Evolutionary conservation across 2,113 vertebrate genomes (phyloP), one percentile per base, ranked within the genome.

Genomic region (Mohoua ochrocephala): DNA sequence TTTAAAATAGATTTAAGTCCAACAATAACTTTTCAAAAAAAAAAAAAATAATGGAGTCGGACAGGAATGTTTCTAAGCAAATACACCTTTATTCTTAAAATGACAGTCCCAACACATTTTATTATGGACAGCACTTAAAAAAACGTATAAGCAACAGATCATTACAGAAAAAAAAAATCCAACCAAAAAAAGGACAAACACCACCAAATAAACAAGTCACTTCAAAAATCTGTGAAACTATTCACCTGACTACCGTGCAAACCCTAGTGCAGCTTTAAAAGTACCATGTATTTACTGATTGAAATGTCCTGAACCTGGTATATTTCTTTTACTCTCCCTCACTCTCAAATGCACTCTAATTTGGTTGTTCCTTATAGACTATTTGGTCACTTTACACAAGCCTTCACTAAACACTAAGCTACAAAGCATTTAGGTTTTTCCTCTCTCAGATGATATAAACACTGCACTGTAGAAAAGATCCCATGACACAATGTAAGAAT

Each of bases 171-270:
- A 80, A 30, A 69, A 39, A 91, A 91, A n/a, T 15, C 4, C 16
- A 60, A 49, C 12, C 4, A 30, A 39, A 41, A 41, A 52, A 60
- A n/a, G 13, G 2, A 3, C 27, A 45, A 33, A 15, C 15, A 52
- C 4, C 24, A 61, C 15, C 23, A 78, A 53, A 70, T 61, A 45
- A 37, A 53, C 18, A 69, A 59, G 9, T 19, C 52, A 78, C 75
- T 67, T 94, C 71, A 59, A 94, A 97, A 95, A 47, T 12, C 27
- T 63, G 28, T 23, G 35, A 68, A 94, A 95, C 30, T 79, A 44
- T 87, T 59, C 54, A 87, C 33, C 61, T 42, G 63, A 73, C 89
- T 74, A 54, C 17, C 19, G 13, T 50, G 87, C 56, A 93, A 63
- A 81, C 41, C 28, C n/a, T 27, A 63, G 28, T 6, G 28, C 31